Conservation (phyloP, 2,888 invertebrate genomes). For the Dysmachus trigonus region DNA sequence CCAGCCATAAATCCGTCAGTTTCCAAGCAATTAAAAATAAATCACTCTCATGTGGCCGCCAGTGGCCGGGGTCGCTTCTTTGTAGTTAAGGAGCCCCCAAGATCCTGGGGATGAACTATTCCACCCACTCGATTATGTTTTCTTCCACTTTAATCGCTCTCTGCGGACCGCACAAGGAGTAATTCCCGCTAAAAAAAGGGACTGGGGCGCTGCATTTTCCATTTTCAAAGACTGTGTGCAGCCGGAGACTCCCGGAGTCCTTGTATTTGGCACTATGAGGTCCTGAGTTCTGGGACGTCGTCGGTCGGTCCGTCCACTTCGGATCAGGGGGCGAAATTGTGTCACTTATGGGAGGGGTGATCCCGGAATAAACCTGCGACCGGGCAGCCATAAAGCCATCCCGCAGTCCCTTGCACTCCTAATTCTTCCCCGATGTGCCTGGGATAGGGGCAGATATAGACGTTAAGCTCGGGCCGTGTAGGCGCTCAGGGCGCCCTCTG, state of each 20-base stretch:
- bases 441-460: not conserved
- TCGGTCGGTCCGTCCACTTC: not conserved
- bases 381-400: constrained; percentile 17
- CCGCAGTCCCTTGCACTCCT: not conserved
- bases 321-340: constrained; percentile 6
- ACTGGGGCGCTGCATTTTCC: not conserved
- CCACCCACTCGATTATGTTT: constrained; percentile 44
- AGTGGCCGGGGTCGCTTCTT: constrained; percentile 14
- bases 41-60: constrained; percentile 53
- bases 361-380: not conserved
- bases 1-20: constrained; percentile 54
- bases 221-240: not conserved
- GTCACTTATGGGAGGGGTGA: constrained; percentile 15
- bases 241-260: not conserved
- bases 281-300: not conserved
- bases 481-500: not conserved
- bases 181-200: not conserved
- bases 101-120: constrained; percentile 1
- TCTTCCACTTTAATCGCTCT: constrained; percentile 37
- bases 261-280: not conserved
- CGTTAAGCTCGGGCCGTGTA: not conserved
- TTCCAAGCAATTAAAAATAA: constrained; percentile 53
- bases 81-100: not conserved
- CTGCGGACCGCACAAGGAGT: not conserved
- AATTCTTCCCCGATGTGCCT: not conserved